Percentiles rank a stretch among this genome's conserved stretches.
Evolutionary conservation across 2,113 vertebrate genomes (phyloP).

Genomic region (Emydocephalus ijimae): DNA sequence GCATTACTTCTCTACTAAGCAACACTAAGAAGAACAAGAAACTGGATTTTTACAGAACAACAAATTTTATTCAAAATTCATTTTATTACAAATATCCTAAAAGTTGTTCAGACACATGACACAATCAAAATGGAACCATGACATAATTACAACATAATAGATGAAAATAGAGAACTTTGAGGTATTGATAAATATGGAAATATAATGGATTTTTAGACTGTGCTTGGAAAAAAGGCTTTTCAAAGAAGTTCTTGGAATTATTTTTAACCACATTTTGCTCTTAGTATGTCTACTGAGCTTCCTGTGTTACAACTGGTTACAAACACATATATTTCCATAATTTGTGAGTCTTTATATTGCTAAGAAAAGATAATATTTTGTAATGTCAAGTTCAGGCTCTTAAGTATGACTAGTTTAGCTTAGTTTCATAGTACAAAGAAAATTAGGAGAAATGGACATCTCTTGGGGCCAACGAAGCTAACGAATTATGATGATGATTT

Average conservation of each 20-base stretch:
- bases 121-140: background rate
- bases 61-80: background rate
- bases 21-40: slow-evolving; percentile 21
- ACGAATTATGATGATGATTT: background rate
- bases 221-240: background rate
- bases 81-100: background rate
- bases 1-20: background rate
- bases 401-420: background rate
- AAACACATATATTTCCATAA: background rate
- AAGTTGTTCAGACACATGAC: background rate
- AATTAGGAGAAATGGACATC: background rate
- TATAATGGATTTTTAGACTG: background rate
- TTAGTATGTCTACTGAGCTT: background rate
- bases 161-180: background rate
- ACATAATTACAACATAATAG: background rate
- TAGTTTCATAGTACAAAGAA: background rate
- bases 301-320: background rate
- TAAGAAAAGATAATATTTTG: background rate
- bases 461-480: background rate
- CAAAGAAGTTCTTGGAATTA: background rate
- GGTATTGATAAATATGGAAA: background rate
- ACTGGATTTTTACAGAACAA: background rate
- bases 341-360: background rate
- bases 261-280: background rate
- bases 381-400: background rate